Base-by-base conservation (phyloP, 2,797 vertebrate species). In the Amphiprion clarkii region DNA sequence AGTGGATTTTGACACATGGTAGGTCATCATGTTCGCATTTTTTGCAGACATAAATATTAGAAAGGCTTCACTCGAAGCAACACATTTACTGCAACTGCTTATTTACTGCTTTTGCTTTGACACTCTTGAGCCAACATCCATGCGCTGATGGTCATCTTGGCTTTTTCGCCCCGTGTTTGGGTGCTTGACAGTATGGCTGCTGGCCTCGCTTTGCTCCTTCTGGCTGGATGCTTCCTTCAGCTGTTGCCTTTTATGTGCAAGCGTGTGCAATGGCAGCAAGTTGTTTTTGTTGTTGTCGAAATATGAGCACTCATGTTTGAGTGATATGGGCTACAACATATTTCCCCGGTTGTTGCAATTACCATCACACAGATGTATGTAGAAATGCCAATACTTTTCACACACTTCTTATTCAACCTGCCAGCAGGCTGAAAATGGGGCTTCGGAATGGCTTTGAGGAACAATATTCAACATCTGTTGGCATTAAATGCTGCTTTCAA, bases 401-500 rank as follows among this genome's bases (percentile, higher is more conserved):
- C 53, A 29, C 17, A 9, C 61, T 44, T 77, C 39, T 40, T 40
- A 23, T 66, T 55, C 49, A 61, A 27, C 53, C 21, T 31, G n/a
- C 27, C 49, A 57, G 42, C 53, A 21, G 29, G 19, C 31, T 68
- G 27, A 51, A 76, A 29, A 56, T 49, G n/a, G 6, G 58, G 21
- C 53, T 56, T 60, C 11, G 23, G 31, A 42, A 52, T 39, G 4
- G 31, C 40, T 69, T 51, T 57, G 23, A 66, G 62, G 58, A 55
- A 33, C 23, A 62, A 44, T 44, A 46, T 10, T 60, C 36, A 60
- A 31, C 52, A 31, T 55, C 53, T 55, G 53, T 17, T 23, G 23
- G 14, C 13, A 27, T 54, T 54, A 23, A 52, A 52, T 39, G 31
- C 21, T 51, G 23, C 51, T 42, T 36, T 44, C 55, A 13, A 6